A percentile compares a stretch with the other conserved stretches of the same genome.
phyloP scores from a whole-genome alignment of 1,140 invertebrate species.

The Pygmarrhopalites habei region DNA sequence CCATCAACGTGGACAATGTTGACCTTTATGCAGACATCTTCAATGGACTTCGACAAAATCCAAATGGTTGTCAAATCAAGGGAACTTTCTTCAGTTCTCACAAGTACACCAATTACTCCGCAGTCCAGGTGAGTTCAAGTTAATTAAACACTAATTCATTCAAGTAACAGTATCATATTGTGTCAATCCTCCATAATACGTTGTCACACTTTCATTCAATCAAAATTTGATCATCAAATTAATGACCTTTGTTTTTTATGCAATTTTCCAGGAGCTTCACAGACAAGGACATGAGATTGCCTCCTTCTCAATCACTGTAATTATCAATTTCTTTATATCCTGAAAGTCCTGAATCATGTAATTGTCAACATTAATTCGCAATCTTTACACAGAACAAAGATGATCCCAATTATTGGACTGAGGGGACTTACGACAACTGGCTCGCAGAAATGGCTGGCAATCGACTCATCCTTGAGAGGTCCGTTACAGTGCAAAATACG shows the following conservation, averaged over 20 bases:
- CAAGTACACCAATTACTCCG: slow-evolving; percentile 92
- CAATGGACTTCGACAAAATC: slow-evolving; percentile 74
- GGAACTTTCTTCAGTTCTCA: slow-evolving; percentile 94
- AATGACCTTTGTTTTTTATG: too few species aligned
- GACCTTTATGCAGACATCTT: slow-evolving; percentile 85
- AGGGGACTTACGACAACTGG: slow-evolving; percentile 83
- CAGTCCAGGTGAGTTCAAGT: slow-evolving; percentile 81
- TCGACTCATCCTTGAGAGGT: slow-evolving; percentile 70
- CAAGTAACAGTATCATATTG: slow-evolving; percentile 43
- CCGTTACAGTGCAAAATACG: too few species aligned
- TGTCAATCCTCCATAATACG: not conserved
- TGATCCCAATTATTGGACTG: slow-evolving; percentile 79
- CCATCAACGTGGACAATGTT: slow-evolving; percentile 88
- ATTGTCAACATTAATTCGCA: too few species aligned
- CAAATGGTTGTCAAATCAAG: slow-evolving; percentile 87
- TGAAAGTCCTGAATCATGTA: too few species aligned
- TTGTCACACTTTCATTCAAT: not conserved
- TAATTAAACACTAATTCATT: too few species aligned
- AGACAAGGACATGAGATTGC: slow-evolving; percentile 87
- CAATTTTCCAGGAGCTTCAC: slow-evolving; percentile 83
- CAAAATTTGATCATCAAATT: not conserved
- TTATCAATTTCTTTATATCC: too few species aligned
- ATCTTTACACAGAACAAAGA: too few species aligned
- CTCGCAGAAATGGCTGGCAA: slow-evolving; percentile 92
- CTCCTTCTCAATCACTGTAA: slow-evolving; percentile 85